Base-by-base conservation (phyloP, 2,888 invertebrate genomes). In the Eupsilia transversa region DNA sequence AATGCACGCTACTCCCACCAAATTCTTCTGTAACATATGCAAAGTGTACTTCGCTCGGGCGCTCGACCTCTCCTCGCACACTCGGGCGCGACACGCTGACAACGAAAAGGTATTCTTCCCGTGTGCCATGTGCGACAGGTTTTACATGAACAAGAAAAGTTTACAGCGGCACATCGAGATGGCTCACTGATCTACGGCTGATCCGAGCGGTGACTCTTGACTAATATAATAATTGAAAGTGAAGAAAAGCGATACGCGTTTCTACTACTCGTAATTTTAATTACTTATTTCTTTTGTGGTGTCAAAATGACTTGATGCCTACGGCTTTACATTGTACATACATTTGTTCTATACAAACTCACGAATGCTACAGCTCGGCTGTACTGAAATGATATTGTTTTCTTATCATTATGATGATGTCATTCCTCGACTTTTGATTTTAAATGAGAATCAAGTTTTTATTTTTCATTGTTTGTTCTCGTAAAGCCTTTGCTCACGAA, bases 11-110 rank as follows among this genome's bases (percentile, higher is more conserved):
- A 94, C 94, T 2, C 94, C 95, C n/a, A 94, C 95, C 35, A 94
- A 95, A 83, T 96, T 96, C 91, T 96, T 96, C 86, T 97, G 97
- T 90, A 97, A 97, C 74, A 97, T 97, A 80, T 97, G 97, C 91
- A 96, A 96, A 71, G 94, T 97, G 14, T 94, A 95, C 85, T 97
- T 97, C 83, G 93, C 95, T 9, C 92, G 96, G 9, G 94, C 96
- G 2, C 83, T 95, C 12, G 95, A 96, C 66, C 91, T 97, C 2
- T 95, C 96, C 7, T 94, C 94, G 20, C 96, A 96, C 89, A 96
- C 96, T 56, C 93, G 96, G 5, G 95, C 96, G 71, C 93, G 97
- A 81, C 97, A 97, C 88, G 86, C 95, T 0, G 95, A 96, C 80
- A 96, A 96, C 87, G 95, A 96, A 23, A 97, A 96, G 78, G 94